Conservation (phyloP, 2,888 invertebrate genomes). For the Pristionchus mayeri region DNA sequence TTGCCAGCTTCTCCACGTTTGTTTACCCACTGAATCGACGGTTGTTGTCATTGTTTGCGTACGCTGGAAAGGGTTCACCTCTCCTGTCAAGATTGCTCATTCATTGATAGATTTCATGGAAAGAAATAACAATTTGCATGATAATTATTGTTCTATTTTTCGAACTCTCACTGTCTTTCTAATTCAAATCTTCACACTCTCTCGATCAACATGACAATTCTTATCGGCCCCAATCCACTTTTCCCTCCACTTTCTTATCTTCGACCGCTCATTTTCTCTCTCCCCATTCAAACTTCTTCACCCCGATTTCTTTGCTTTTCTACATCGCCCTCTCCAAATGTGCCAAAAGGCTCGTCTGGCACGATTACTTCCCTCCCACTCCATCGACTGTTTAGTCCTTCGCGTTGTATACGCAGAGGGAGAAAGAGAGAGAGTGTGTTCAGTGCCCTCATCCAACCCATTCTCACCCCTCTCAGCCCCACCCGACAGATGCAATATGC, state of each 20-base stretch:
- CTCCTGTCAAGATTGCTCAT: neutral
- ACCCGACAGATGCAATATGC: constrained; percentile 4
- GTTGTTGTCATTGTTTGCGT: constrained; percentile 41
- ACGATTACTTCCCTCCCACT: neutral
- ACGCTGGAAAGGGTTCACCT: neutral
- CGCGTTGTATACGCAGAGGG: neutral
- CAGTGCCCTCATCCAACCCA: neutral
- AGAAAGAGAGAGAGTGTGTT: neutral
- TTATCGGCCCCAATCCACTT: constrained; percentile 30
- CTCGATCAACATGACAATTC: neutral
- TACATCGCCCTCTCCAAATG: neutral
- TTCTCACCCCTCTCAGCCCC: neutral
- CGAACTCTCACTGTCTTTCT: constrained; percentile 5
- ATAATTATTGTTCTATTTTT: neutral
- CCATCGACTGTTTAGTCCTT: constrained; percentile 18
- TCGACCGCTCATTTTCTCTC: neutral
- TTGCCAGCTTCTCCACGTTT: neutral
- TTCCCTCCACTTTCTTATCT: constrained; percentile 18
- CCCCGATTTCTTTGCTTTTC: neutral
- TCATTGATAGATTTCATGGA: too few relatives aligned
- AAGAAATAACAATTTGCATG: too few relatives aligned
- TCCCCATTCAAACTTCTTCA: neutral
- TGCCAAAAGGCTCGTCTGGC: neutral
- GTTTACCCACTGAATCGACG: constrained; percentile 27
- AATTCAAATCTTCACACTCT: constrained; percentile 35